Conservation (phyloP, 2,888 invertebrate species). For the Stegophylla sp. region DNA sequence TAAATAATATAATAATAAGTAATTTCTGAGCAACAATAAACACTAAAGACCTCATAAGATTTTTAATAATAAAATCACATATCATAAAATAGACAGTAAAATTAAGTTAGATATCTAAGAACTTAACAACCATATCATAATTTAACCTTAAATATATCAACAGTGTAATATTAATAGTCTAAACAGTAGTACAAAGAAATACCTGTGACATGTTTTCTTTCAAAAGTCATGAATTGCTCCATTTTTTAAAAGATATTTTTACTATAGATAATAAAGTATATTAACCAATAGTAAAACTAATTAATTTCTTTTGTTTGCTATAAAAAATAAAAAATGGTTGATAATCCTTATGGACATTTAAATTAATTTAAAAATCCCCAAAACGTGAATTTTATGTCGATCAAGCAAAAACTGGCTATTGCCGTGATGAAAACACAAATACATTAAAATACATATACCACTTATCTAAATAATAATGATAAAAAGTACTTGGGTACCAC, state of each 20-base stretch:
- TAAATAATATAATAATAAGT: background rate
- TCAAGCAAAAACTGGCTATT: conserved; percentile 6
- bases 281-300: too few relatives aligned
- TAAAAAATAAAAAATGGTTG: background rate
- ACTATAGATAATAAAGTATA: too few relatives aligned
- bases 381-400: background rate
- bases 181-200: background rate
- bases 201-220: too few relatives aligned
- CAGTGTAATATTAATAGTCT: too few relatives aligned
- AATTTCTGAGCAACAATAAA: too few relatives aligned
- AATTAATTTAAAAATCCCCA: background rate
- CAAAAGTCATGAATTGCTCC: too few relatives aligned
- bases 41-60: background rate
- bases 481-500: background rate
- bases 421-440: background rate
- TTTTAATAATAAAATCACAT: too few relatives aligned
- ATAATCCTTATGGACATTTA: background rate
- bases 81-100: too few relatives aligned
- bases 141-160: background rate
- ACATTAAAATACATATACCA: background rate
- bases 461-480: background rate
- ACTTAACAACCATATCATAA: too few relatives aligned
- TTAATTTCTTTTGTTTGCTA: too few relatives aligned
- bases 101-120: too few relatives aligned
- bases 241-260: too few relatives aligned